Percentiles rank a stretch among this genome's conserved stretches.
These are phyloP conservation scores for Lepus americanus DNA, from an alignment of 2,113 vertebrate genomes.

Conservation along the genomic window DNA sequence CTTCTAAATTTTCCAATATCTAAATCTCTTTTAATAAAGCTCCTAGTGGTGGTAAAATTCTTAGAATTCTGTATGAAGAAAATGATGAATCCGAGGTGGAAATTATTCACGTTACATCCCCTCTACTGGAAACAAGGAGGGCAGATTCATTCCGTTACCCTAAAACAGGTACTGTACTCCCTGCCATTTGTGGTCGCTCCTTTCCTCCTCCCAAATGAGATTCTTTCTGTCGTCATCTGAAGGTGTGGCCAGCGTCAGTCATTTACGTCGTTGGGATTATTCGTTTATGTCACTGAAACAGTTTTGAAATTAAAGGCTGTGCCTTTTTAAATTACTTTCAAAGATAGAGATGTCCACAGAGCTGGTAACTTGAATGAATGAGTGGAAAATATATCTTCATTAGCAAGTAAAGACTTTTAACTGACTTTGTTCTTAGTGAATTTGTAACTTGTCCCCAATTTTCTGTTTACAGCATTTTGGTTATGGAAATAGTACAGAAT, in stretches of 20 bases:
- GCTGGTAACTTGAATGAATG: constrained; percentile 11
- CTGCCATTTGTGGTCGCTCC: constrained; percentile 22
- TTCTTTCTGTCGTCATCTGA: background rate
- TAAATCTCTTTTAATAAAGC: constrained; percentile 85
- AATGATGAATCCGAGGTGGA: constrained; percentile 92
- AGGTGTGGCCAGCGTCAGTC: background rate
- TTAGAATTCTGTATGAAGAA: constrained; percentile 91
- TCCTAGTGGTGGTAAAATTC: constrained; percentile 87
- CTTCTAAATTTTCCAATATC: constrained; percentile 71
- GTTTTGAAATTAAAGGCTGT: constrained; percentile 4
- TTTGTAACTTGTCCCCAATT: background rate
- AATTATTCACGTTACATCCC: constrained; percentile 91
- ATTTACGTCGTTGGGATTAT: background rate
- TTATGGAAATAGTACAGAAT: constrained; percentile 9
- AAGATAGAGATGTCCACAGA: background rate
- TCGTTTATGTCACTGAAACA: constrained; percentile 39
- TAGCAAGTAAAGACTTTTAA: constrained; percentile 54
- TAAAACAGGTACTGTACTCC: constrained; percentile 88
- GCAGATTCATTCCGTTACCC: constrained; percentile 92
- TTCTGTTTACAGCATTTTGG: constrained; percentile 2
- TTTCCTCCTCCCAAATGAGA: constrained; percentile 32
- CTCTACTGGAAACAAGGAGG: constrained; percentile 91
- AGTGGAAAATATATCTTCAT: background rate
- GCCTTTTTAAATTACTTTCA: constrained; percentile 54
- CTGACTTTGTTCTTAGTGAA: constrained; percentile 35